Percentiles rank a stretch among this genome's conserved stretches.
Evolutionary conservation across 2,113 vertebrate genomes (phyloP).

Genomic region (Cephalopterus ornatus): DNA sequence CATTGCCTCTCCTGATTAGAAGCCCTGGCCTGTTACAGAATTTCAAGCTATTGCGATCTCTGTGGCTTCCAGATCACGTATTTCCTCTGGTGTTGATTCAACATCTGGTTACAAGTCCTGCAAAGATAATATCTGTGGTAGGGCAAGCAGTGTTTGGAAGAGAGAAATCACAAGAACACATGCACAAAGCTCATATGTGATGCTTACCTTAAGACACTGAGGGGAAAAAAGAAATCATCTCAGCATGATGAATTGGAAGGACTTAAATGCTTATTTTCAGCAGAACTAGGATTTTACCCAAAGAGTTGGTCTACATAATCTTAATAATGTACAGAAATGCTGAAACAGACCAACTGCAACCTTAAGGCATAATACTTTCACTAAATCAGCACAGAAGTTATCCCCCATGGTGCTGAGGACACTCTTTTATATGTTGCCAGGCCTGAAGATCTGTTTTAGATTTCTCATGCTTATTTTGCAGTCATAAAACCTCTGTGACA

Average conservation of each 20-base stretch:
- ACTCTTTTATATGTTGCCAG: neutral
- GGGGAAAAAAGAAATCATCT: neutral
- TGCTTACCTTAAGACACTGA: neutral
- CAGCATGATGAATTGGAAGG: neutral
- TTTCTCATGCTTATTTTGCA: neutral
- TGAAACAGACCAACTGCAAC: neutral
- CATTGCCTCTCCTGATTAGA: neutral
- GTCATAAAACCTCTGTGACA: neutral
- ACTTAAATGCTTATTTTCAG: neutral
- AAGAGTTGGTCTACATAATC: neutral
- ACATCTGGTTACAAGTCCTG: neutral
- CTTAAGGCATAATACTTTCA: neutral
- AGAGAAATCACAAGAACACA: neutral
- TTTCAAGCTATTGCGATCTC: neutral
- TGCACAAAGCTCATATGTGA: neutral
- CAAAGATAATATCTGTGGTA: neutral
- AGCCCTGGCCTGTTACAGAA: neutral
- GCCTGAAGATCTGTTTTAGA: neutral
- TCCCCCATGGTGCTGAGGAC: neutral
- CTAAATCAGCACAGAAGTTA: neutral
- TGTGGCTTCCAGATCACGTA: accelerated
- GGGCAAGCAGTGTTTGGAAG: neutral
- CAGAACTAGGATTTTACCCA: neutral
- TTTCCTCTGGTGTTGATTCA: neutral
- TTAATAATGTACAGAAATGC: neutral